Evolutionary conservation across 2,888 invertebrate species (phyloP), one percentile per base, ranked within the genome.

Genomic region (Mesorhabditis sp.): DNA sequence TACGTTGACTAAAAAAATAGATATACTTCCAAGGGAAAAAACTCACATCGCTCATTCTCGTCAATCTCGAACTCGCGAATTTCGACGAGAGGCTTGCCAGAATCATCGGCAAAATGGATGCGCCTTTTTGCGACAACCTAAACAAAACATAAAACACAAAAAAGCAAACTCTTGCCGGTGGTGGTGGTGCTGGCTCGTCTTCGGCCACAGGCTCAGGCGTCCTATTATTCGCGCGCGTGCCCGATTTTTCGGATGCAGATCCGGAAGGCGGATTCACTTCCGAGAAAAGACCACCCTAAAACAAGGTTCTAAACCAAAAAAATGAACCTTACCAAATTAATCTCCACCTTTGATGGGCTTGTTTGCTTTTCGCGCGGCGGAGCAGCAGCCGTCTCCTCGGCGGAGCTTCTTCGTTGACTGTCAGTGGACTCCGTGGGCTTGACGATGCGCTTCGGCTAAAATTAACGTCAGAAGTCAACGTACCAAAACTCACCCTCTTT

Each of bases 211-310:
- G 28, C 58, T 10, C 58, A 50, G 58, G n/a, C 7, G 58, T 50
- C 10, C 58, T 50, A 50, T 50, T n/a, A n/a, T 50, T 50, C n/a
- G 58, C 7, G 7, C n/a, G 7, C 2, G 2, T 50, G n/a, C n/a
- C n/a, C 58, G 58, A 50, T n/a, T 50, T 50, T 50, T 50, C 58
- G 58, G 58, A 13, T 10, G 58, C 10, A 50, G 58, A 13, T 10
- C 10, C 58, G n/a, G 58, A 10, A 50, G 10, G 10, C 58, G 58
- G 7, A 50, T 10, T 50, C 58, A 50, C 58, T 13, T 50, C 58
- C 7, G 58, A 50, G n/a, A 50, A 50, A n/a, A 50, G 58, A 50
- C 58, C 58, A 50, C 58, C 58, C 58, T 50, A n/a, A 50, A 50
- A 50, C n/a, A 50, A 13, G 10, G n/a, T 28, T 50, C 7, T 50